Evolutionary conservation across 1,140 invertebrate species (phyloP), one percentile per base, ranked within the genome.

Genomic region (Leptoteleia sp.): DNA sequence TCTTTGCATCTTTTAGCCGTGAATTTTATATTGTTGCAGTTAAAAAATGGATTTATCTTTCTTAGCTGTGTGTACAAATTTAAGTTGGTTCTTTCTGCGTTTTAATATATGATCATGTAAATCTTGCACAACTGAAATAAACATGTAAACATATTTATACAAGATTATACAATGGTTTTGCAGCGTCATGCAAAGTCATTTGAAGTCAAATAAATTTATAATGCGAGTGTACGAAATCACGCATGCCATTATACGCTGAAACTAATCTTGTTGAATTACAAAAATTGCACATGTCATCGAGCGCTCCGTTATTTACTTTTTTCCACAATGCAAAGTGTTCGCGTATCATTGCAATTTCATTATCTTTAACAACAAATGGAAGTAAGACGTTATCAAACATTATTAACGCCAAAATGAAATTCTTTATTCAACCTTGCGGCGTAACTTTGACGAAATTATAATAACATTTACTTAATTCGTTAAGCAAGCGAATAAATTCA

Each of bases 121-220:
- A 70, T 50, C 43, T 22, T 25, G 13, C 29, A 42, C 35, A 29
- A 22, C 47, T 48, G 16, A 67, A 75, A 75, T 48, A 57, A 75
- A 65, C 38, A 75, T 75, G 52, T 75, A 75, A 59, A 75, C 71
- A 73, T 73, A 73, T 73, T 65, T 73, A 65, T 73, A 67, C 54
- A 67, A 67, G 71, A 75, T 75, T 67, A 75, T 75, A 61, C 62
- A 67, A 50, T 67, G 61, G 45, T 75, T 75, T 29, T 75, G 61
- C 71, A 40, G 29, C 9, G 71, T 75, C 71, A 75, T 61, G 71
- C 71, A 52, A 61, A 75, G 54, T 61, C 71, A 67, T 75, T 75
- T 75, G 37, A 67, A 75, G 37, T 75, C 38, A 75, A 75, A 75
- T 75, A 67, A 75, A 62, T 75, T 75, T 45, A 65, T 75, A 62